phyloP scores from a whole-genome alignment of 2,113 vertebrate genomes.

The Odobenus rosmarus region DNA sequence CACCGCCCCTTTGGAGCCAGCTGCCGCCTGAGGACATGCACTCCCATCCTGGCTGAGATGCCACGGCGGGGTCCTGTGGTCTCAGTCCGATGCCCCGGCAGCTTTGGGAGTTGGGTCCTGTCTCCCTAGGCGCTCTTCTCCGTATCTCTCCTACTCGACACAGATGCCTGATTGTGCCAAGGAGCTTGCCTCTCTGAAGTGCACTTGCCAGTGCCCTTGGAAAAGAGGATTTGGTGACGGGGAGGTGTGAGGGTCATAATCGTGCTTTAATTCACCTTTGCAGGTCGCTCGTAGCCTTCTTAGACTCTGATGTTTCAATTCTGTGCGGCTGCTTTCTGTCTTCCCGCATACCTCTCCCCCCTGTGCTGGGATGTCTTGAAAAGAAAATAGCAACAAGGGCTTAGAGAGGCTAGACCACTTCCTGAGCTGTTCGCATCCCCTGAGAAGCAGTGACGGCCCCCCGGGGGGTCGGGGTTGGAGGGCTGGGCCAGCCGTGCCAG shows the following conservation, averaged over 20 bases:
- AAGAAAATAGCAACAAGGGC: neutral
- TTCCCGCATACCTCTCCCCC: neutral
- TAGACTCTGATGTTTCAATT: neutral
- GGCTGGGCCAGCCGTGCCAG: neutral
- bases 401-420: neutral
- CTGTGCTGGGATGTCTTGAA: neutral
- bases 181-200: neutral
- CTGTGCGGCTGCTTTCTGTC: neutral
- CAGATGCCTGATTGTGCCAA: neutral
- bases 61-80: neutral
- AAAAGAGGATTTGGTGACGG: neutral
- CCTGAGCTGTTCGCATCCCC: neutral
- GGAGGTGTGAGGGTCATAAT: neutral
- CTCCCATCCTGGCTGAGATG: neutral
- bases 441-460: neutral
- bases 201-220: neutral
- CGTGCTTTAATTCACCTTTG: neutral
- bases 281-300: neutral
- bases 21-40: neutral
- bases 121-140: neutral
- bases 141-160: neutral
- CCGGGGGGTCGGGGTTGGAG: neutral
- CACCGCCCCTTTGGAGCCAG: rapidly evolving
- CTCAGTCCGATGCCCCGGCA: neutral
- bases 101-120: neutral